These are phyloP conservation scores for Luehdorfia chinensis DNA, from an alignment of 1,140 invertebrate genomes.

Conservation along the genomic window DNA sequence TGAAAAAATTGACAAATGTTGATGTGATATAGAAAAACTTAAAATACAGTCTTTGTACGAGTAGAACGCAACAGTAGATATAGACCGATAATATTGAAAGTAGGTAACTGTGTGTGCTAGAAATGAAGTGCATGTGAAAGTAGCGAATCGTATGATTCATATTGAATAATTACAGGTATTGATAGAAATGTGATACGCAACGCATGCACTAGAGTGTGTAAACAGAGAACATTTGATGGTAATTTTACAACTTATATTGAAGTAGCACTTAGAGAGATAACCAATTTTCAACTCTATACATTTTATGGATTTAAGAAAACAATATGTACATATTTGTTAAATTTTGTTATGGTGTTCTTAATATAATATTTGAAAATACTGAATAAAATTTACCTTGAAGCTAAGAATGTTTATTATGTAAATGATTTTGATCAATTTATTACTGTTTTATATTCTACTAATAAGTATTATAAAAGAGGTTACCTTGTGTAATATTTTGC, in stretches of 20 bases:
- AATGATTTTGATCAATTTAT: too few species aligned
- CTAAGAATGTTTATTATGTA: too few species aligned
- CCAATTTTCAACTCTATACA: too few species aligned
- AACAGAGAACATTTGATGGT: constrained; percentile 13
- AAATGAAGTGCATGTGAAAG: constrained; percentile 53
- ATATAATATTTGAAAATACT: too few species aligned
- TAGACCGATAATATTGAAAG: constrained; percentile 37
- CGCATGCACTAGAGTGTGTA: constrained; percentile 48
- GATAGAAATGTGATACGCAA: constrained; percentile 34
- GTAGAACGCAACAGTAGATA: constrained; percentile 52
- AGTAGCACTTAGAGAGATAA: neutral
- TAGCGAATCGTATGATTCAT: constrained; percentile 36
- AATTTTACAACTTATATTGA: constrained; percentile 1
- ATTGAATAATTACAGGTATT: constrained; percentile 19
- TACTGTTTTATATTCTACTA: too few species aligned
- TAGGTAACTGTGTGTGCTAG: constrained; percentile 58
- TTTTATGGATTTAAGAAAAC: too few species aligned
- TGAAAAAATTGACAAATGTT: constrained; percentile 13
- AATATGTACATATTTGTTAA: too few species aligned
- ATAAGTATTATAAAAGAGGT: too few species aligned
- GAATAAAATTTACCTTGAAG: too few species aligned
- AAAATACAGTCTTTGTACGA: constrained; percentile 43
- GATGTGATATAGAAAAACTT: constrained; percentile 43
- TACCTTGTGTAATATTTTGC: too few species aligned
- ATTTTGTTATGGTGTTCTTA: too few species aligned